Evolutionary conservation across 1,140 invertebrate species (phyloP), one percentile per base, ranked within the genome.

Genomic region (Frieseomelitta varia): DNA sequence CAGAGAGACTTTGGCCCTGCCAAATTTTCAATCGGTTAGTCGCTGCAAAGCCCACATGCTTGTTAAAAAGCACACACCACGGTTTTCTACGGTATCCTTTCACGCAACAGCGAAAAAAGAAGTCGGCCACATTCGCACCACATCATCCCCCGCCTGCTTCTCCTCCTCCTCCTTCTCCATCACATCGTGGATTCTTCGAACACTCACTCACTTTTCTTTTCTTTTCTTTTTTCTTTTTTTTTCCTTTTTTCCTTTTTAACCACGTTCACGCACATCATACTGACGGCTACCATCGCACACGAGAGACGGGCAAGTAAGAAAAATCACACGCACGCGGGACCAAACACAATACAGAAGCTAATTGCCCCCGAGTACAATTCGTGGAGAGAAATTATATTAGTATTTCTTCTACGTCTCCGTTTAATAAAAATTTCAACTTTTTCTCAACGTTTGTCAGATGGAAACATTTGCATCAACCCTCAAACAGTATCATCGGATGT

Each of bases 31-130:
- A 87, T 90, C 89, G 90, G 93, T 95, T 95, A 94, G 93, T 95
- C 92, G 94, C 94, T 95, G 94, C 94, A 94, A 95, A 94, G 94
- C 94, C 91, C 88, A 90, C 94, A 95, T 95, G 94, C 94, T 95
- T 91, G 92, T 95, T 94, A 95, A 86, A 83, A 89, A 94, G 93
- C 92, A 94, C 92, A 93, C 89, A 92, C 90, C 90, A 89, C 87
- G 75, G 24, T 47, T 68, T 87, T 85, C 92, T 93, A 92, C 92
- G 79, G 89, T 79, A 79, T 77, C 76, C 85, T 84, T 89, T 56
- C 79, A 61, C 61, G 56, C 77, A 63, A 85, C 67, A 67, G 47
- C n/a, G 56, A 74, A 58, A 72, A 72, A 74, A 56, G 27, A 67
- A 67, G 74, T 74, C 84, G 71, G 56, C 63, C 73, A 61, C 71